phyloP scores from a whole-genome alignment of 2,888 invertebrate species.

The Parapristionchus giblindavisi region DNA sequence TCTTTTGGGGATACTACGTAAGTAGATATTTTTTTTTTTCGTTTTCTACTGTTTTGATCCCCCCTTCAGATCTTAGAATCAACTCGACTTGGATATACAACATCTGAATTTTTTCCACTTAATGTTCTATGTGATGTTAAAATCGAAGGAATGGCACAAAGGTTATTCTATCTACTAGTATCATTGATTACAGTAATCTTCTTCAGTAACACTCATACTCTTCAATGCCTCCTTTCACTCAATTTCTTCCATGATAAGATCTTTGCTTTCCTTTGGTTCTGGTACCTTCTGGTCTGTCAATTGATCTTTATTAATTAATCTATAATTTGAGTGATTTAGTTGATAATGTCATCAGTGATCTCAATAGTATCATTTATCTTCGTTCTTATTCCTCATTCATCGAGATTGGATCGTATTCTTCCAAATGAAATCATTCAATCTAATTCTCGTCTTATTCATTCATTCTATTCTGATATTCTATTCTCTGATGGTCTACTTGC shows the following conservation, averaged over 20 bases:
- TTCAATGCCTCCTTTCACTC: conserved; percentile 18
- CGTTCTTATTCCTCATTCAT: too few species aligned
- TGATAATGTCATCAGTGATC: background rate
- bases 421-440: background rate
- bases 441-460: background rate
- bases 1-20: conserved; percentile 8
- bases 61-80: background rate
- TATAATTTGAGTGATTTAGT: background rate
- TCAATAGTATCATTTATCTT: too few species aligned
- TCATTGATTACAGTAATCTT: background rate
- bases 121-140: conserved; percentile 10
- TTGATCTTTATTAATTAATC: background rate
- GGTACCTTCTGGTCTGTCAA: conserved; percentile 38
- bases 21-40: background rate
- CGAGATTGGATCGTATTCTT: background rate
- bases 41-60: background rate
- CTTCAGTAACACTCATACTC: conserved; percentile 3
- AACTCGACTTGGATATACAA: background rate
- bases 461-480: conserved; percentile 10
- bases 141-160: background rate
- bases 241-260: conserved; percentile 31
- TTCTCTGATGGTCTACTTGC: background rate
- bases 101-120: conserved; percentile 7
- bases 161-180: background rate
- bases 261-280: conserved; percentile 18